These are phyloP conservation scores for Drosophila suzukii DNA, from an alignment of 1,140 invertebrate species.

Conservation along the genomic window DNA sequence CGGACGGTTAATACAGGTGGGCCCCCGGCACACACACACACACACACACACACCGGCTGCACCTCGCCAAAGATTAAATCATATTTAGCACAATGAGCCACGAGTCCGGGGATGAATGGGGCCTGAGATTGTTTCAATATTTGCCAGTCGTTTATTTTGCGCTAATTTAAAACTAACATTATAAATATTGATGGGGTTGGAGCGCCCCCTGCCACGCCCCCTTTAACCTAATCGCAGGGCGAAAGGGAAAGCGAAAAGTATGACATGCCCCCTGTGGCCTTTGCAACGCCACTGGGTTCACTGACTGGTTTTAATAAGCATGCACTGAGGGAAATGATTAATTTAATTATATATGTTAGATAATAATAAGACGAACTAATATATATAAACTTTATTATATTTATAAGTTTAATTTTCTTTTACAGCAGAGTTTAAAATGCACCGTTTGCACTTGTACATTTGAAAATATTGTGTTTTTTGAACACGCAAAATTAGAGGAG, in stretches of 20 bases:
- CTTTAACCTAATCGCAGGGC: constrained; percentile 47
- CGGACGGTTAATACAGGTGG: constrained; percentile 19
- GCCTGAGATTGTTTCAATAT: constrained; percentile 64
- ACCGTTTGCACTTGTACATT: no score
- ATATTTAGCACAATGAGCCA: constrained; percentile 49
- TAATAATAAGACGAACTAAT: no score
- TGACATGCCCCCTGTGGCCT: constrained; percentile 75
- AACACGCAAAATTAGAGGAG: no score
- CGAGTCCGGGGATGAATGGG: constrained; percentile 17
- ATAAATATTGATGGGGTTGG: constrained; percentile 69
- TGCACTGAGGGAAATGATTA: constrained; percentile 7
- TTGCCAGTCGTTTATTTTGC: constrained; percentile 69
- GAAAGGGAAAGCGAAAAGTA: constrained; percentile 77
- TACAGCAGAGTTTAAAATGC: no score
- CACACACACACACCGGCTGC: no score
- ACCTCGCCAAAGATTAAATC: constrained; percentile 43
- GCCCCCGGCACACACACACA: constrained; percentile 3
- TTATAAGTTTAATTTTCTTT: no score
- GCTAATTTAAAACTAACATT: constrained; percentile 82
- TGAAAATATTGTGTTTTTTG: no score
- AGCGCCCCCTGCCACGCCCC: not conserved
- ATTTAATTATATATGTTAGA: not conserved
- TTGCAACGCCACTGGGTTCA: constrained; percentile 52
- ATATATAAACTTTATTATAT: not conserved
- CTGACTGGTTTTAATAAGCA: constrained; percentile 75